Evolutionary conservation across 1,140 invertebrate species (phyloP), one percentile per base, ranked within the genome.

Genomic region (Bombyx mandarina): DNA sequence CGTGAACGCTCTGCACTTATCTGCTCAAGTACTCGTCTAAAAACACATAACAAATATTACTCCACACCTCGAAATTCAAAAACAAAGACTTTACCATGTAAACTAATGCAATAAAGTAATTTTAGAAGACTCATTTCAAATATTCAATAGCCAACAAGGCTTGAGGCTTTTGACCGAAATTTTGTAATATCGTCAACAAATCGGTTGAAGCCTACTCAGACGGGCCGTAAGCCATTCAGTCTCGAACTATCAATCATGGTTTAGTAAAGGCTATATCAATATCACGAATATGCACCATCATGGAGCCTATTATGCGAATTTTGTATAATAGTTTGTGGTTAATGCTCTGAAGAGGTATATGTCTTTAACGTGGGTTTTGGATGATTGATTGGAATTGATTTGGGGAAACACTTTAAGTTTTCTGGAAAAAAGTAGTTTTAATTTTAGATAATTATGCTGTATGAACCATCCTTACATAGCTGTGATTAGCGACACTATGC

Each of bases 201-300:
- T 74, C 67, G 69, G 56, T 67, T 62, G 64, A 71, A 74, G 64
- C 69, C 54, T 56, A 58, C 62, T 65, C 67, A 62, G 26, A 35
- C 26, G 26, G 26, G 26, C 2, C 26, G 26, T 35, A 35, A 35
- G 26, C 50, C 7, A 67, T 71, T 77, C 71, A 73, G 56, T 54
- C 9, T 26, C 57, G 65, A 73, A 81, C 75, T 80, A 83, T 83
- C 80, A 82, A 84, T 84, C 79, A 82, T 84, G 75, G 70, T 78
- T 79, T 74, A 74, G 66, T 63, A 66, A 60, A 67, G 63, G 71
- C 67, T 75, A 74, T 71, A 74, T 73, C 73, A 81, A 81, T 79
- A 78, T 69, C 65, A 54, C 44, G 66, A 73, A 77, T 55, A 65
- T 77, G 80, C 80, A 62, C 47, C 69, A 58, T 83, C 80, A 83